Evolutionary conservation across 2,888 invertebrate species (phyloP).

Genomic region (Galerucella pusilla): DNA sequence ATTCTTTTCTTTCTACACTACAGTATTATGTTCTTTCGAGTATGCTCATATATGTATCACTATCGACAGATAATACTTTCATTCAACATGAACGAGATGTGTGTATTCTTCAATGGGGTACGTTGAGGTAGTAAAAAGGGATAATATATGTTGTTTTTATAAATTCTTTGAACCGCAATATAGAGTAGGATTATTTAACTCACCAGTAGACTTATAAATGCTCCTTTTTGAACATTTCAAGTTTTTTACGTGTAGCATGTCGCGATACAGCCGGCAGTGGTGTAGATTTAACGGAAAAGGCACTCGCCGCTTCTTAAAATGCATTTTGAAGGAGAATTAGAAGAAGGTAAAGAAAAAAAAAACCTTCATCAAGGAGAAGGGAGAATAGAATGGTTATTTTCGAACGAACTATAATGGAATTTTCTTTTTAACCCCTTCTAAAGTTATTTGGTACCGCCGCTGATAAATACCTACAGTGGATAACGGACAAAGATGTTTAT

Average conservation of each 20-base stretch:
- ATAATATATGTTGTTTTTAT: not conserved
- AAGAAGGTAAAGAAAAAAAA: too few species aligned
- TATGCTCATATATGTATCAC: constrained; percentile 44
- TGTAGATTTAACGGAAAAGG: too few species aligned
- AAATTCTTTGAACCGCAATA: not conserved
- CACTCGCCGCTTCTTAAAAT: too few species aligned
- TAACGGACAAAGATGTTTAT: constrained; percentile 19
- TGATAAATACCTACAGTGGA: not conserved
- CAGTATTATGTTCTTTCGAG: constrained; percentile 31
- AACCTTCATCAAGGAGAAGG: too few species aligned
- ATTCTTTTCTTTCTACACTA: constrained; percentile 36
- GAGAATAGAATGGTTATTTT: too few species aligned
- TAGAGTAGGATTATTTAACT: too few species aligned
- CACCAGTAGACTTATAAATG: too few species aligned
- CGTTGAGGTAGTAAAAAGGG: not conserved
- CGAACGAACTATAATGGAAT: not conserved
- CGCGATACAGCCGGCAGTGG: too few species aligned
- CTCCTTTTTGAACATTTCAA: too few species aligned
- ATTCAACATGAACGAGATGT: constrained; percentile 37
- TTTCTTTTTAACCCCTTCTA: not conserved
- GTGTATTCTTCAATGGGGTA: not conserved
- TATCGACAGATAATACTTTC: constrained; percentile 33
- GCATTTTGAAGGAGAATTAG: too few species aligned
- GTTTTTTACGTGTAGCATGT: too few species aligned
- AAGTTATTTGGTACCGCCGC: not conserved